These are phyloP conservation scores for Globodera ellingtonae DNA, from an alignment of 1,140 invertebrate species.

Conservation along the genomic window DNA sequence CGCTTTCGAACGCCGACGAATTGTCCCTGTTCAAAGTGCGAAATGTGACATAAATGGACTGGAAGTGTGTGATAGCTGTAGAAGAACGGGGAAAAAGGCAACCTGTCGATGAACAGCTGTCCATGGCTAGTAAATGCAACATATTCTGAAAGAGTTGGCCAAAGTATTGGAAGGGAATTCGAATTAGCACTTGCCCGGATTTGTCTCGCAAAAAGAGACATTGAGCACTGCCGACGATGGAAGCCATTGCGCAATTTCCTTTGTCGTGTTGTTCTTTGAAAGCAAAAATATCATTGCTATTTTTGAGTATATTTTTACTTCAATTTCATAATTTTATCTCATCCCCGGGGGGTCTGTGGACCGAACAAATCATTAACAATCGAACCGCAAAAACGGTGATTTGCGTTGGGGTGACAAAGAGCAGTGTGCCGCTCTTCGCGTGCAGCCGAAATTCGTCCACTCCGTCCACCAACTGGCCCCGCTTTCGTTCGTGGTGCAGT, in stretches of 20 bases:
- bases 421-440: constrained; percentile 15
- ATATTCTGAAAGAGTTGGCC: constrained; percentile 29
- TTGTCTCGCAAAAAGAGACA: constrained; percentile 39
- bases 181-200: not conserved
- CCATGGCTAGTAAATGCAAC: constrained; percentile 45
- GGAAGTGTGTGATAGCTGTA: not conserved
- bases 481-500: constrained; percentile 46
- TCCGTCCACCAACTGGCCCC: constrained; percentile 41
- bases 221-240: constrained; percentile 26
- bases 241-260: constrained; percentile 39
- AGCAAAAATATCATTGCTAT: constrained; percentile 17
- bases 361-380: not conserved
- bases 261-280: constrained; percentile 38
- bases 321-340: too few relatives aligned
- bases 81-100: not conserved
- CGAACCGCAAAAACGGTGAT: constrained; percentile 29
- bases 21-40: not conserved
- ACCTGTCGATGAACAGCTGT: constrained; percentile 52
- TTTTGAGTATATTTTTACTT: not conserved
- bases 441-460: constrained; percentile 28
- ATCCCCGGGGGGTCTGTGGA: too few relatives aligned
- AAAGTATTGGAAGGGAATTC: too few relatives aligned
- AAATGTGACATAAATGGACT: not conserved
- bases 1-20: constrained; percentile 36
- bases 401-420: constrained; percentile 19